Evolutionary conservation across 2,797 vertebrate species (phyloP), one percentile per base, ranked within the genome.

Genomic region (Spinus pinus): DNA sequence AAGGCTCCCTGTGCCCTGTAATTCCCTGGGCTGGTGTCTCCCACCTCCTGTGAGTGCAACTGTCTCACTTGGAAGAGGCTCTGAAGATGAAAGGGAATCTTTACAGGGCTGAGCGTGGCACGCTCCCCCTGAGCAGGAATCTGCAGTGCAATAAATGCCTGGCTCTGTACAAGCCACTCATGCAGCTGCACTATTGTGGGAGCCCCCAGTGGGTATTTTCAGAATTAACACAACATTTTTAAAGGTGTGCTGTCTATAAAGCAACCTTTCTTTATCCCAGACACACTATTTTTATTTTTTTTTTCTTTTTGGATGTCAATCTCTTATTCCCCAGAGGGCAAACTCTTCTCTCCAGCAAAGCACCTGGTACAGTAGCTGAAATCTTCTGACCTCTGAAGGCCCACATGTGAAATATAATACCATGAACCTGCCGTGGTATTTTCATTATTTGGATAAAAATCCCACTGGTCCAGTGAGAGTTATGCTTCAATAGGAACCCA

Each of bases 391-490:
- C 51, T 91, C 92, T 79, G 50, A 46, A 86, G 37, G 81, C 44
- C n/a, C 10, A 1, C 1, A 3, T 69, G 41, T 79, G 69, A 89
- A 89, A 81, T 75, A 70, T 31, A 92, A 41, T 69, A 46, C n/a
- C 27, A 28, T 58, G 50, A 85, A 87, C 57, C 69, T 35, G 23
- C 49, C 7, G 3, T 86, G 71, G 42, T 89, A 87, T 93, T 95
- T 94, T 78, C 58, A 71, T 93, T 93, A 82, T 93, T 92, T 88
- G 75, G 50, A 75, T 89, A 83, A 92, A 92, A 93, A 58, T 78
- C 84, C 58, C 92, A 37, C 47, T 14, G 56, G 39, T 74, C 47
- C 28, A 47, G 25, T 49, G 60, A 83, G 77, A 84, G 60, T 86
- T 93, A 50, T 86, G 54, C 41, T 69, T 89, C 75, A 61, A 14